A percentile compares a stretch with the other conserved stretches of the same genome.
These are phyloP conservation scores for Takifugu flavidus DNA, from an alignment of 2,113 vertebrate genomes.

Conservation along the genomic window DNA sequence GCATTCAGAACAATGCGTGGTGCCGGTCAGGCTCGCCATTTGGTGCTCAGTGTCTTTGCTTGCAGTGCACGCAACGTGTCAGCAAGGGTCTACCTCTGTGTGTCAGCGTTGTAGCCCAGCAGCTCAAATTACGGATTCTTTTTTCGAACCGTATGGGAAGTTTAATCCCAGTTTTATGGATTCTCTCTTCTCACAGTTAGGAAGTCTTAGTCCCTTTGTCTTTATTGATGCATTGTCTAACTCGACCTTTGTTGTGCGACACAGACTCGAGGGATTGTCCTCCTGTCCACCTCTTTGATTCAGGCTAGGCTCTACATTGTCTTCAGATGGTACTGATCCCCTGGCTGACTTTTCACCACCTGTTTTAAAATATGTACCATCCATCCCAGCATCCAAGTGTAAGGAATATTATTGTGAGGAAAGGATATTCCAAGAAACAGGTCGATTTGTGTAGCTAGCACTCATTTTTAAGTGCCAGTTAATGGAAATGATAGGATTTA, in stretches of 20 bases:
- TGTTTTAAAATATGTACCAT: too few species aligned
- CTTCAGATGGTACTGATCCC: too few species aligned
- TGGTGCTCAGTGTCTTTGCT: conserved; percentile 2
- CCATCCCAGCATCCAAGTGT: too few species aligned
- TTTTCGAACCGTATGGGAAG: conserved; percentile 13
- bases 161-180: conserved; percentile 30
- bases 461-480: too few species aligned
- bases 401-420: too few species aligned
- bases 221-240: conserved; percentile 5
- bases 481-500: too few species aligned
- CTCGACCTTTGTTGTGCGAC: too few species aligned
- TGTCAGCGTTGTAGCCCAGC: conserved; percentile 1
- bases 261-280: too few species aligned
- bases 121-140: conserved; percentile 2
- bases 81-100: conserved; percentile 4
- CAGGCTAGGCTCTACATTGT: too few species aligned
- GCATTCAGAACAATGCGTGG: conserved; percentile 12
- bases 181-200: conserved; percentile 13
- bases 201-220: background rate
- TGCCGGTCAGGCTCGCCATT: background rate
- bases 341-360: too few species aligned
- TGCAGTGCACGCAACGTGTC: background rate
- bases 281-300: conserved; percentile 9
- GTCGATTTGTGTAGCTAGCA: too few species aligned
- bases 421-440: too few species aligned